A percentile compares a stretch with the other conserved stretches of the same genome.
Evolutionary conservation across 2,888 invertebrate species (phyloP).

Genomic region (Alloplasta piceator): DNA sequence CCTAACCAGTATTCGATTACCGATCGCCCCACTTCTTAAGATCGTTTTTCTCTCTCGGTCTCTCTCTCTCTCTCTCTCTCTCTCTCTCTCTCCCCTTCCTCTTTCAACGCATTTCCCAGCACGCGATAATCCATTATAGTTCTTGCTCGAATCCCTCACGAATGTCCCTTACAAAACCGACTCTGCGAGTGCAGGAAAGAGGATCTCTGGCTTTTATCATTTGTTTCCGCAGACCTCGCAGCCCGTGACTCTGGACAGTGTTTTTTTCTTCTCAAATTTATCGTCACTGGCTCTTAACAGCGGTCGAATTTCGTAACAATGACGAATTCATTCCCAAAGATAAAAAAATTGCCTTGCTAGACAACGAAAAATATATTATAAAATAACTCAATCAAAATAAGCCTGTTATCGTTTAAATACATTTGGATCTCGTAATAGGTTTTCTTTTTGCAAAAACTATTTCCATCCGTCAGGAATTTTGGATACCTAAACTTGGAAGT

Average conservation of each 20-base stretch:
- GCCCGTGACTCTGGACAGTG: constrained; percentile 71
- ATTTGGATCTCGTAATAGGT: too few relatives aligned
- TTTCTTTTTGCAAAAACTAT: too few relatives aligned
- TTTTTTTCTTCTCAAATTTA: constrained; percentile 77
- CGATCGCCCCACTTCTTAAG: constrained; percentile 66
- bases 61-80: background rate
- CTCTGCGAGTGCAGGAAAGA: constrained; percentile 16
- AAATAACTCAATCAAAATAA: too few relatives aligned
- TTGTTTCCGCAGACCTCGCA: constrained; percentile 67
- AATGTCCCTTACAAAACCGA: constrained; percentile 22
- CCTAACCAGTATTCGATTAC: constrained; percentile 80
- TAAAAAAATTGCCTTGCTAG: background rate
- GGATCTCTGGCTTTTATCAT: constrained; percentile 59
- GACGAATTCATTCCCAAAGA: background rate
- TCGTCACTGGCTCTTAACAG: constrained; percentile 71
- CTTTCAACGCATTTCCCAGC: constrained; percentile 41
- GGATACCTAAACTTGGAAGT: too few relatives aligned
- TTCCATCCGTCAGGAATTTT: too few relatives aligned
- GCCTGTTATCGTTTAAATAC: too few relatives aligned
- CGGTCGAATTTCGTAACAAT: background rate
- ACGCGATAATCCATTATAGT: constrained; percentile 80
- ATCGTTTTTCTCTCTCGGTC: constrained; percentile 2
- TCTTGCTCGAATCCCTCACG: constrained; percentile 72
- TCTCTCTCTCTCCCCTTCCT: constrained; percentile 13
- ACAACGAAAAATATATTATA: too few relatives aligned